Conservation (phyloP, 1,140 invertebrate genomes). For the Heliconius himera region DNA sequence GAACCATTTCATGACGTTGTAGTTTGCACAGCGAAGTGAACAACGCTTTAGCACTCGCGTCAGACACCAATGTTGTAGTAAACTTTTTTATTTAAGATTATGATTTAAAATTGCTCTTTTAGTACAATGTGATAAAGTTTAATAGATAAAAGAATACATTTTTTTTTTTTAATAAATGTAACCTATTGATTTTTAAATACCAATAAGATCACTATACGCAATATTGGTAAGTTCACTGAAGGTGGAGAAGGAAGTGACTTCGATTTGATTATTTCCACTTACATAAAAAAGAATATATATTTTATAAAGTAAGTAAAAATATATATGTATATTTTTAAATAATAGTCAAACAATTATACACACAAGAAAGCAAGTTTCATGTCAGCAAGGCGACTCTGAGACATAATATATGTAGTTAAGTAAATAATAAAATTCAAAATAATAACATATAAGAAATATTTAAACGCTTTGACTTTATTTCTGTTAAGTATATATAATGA, state of each 20-base stretch:
- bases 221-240: too few relatives aligned
- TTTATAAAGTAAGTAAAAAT: not conserved
- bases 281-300: not conserved
- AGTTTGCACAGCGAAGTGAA: not conserved
- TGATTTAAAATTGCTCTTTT: too few relatives aligned
- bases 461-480: conserved; percentile 17
- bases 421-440: not conserved
- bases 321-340: not conserved
- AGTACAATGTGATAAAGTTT: too few relatives aligned
- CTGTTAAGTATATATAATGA: conserved; percentile 16
- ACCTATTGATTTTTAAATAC: too few relatives aligned
- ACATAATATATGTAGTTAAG: conserved; percentile 1
- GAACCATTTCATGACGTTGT: not conserved
- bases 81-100: too few relatives aligned
- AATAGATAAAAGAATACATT: too few relatives aligned
- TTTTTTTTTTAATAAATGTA: too few relatives aligned
- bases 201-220: too few relatives aligned
- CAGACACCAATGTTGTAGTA: not conserved
- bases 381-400: not conserved
- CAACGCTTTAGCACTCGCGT: not conserved
- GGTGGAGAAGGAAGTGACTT: too few relatives aligned
- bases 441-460: conserved; percentile 10
- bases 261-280: not conserved
- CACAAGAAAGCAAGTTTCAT: not conserved
- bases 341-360: not conserved